Conservation (phyloP, 2,797 vertebrate genomes). For the Crocodylus rhombifer region DNA sequence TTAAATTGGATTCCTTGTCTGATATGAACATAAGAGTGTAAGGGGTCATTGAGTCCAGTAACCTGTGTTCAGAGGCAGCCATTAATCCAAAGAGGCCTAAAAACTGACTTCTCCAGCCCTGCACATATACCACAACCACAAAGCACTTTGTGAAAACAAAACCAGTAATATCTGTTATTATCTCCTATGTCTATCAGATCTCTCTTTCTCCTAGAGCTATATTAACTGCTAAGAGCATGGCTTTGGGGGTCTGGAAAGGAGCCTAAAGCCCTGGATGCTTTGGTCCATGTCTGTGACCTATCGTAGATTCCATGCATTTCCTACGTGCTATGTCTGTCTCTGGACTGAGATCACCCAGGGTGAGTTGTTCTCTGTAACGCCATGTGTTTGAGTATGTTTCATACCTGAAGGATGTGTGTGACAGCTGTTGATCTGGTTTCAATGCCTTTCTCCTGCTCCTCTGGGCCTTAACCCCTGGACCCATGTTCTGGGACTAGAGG, state of each 20-base stretch:
- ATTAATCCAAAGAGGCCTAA: too few relatives aligned
- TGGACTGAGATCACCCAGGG: background rate
- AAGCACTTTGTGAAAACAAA: too few relatives aligned
- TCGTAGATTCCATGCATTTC: background rate
- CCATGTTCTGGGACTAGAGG: conserved; percentile 33
- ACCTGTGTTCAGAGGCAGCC: too few relatives aligned
- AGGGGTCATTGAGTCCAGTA: too few relatives aligned
- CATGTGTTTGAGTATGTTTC: background rate
- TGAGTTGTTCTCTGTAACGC: background rate
- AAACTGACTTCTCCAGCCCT: too few relatives aligned
- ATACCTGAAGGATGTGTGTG: too few relatives aligned
- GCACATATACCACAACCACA: too few relatives aligned
- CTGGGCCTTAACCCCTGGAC: background rate
- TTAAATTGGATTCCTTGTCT: too few relatives aligned
- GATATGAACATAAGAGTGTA: too few relatives aligned
- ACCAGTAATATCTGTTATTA: background rate
- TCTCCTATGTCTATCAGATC: background rate
- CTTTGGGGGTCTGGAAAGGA: background rate
- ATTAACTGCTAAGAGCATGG: background rate
- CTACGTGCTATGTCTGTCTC: background rate
- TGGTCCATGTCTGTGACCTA: too few relatives aligned
- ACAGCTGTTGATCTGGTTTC: too few relatives aligned
- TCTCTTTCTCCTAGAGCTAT: background rate
- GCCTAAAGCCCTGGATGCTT: background rate
- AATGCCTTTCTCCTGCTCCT: too few relatives aligned